Percentiles rank a stretch among this genome's conserved stretches.
phyloP scores from a whole-genome alignment of 2,888 invertebrate genomes.

The Drosophila anceps region DNA sequence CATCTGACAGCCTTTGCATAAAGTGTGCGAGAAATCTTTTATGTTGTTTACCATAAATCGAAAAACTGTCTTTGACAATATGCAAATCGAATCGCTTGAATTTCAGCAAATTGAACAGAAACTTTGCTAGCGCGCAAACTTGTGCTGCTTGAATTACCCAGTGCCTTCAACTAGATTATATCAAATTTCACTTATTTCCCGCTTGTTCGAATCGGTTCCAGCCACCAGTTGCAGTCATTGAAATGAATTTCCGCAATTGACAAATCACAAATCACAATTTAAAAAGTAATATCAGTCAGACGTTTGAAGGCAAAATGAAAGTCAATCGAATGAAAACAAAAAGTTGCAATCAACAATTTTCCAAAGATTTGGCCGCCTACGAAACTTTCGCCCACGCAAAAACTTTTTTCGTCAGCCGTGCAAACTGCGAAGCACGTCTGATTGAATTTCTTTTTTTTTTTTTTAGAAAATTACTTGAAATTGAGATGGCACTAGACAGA shows the following conservation, averaged over 20 bases:
- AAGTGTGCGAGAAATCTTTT: neutral
- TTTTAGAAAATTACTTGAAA: neutral
- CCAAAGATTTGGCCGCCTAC: neutral
- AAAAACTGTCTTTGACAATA: neutral
- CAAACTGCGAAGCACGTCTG: slow-evolving; percentile 2
- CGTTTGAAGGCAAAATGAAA: neutral
- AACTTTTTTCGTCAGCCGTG: neutral
- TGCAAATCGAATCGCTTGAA: neutral
- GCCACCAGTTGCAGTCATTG: slow-evolving; percentile 2
- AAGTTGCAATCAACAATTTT: slow-evolving; percentile 15
- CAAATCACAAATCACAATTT: slow-evolving; percentile 3
- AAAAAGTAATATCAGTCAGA: neutral
- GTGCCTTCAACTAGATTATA: neutral
- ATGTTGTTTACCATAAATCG: slow-evolving; percentile 34
- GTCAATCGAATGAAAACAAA: slow-evolving; percentile 4
- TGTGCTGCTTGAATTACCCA: neutral
- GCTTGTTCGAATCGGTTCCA: neutral
- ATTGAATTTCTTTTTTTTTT: neutral
- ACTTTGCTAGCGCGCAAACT: neutral
- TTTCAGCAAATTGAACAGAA: neutral
- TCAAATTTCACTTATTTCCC: neutral
- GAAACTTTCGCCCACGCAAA: slow-evolving; percentile 1
- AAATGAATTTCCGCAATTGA: slow-evolving; percentile 1
- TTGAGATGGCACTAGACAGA: too few species aligned
- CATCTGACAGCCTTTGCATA: slow-evolving; percentile 22